A percentile compares a stretch with the other conserved stretches of the same genome.
These are phyloP conservation scores for Zosterops hypoxanthus DNA, from an alignment of 2,113 vertebrate genomes.

Conservation along the genomic window DNA sequence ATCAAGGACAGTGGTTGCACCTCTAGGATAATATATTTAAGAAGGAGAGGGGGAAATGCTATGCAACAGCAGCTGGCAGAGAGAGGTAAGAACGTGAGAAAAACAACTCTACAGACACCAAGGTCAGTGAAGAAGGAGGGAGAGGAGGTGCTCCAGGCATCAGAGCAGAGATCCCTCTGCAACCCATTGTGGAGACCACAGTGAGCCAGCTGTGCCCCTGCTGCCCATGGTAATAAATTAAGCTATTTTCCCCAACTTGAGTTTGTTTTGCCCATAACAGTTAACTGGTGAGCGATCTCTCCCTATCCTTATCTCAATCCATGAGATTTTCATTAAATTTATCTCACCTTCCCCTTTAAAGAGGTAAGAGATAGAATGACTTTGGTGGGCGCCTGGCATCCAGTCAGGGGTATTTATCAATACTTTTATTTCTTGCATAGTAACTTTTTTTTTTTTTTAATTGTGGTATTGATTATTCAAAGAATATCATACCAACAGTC, in stretches of 20 bases:
- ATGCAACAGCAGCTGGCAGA: neutral
- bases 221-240: neutral
- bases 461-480: neutral
- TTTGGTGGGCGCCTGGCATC: neutral
- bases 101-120: neutral
- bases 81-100: neutral
- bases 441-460: neutral
- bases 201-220: neutral
- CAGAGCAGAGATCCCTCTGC: neutral
- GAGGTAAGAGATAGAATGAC: neutral
- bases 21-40: neutral
- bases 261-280: neutral
- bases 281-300: neutral
- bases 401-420: neutral
- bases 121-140: neutral
- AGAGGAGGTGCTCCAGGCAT: neutral
- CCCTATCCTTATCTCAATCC: neutral
- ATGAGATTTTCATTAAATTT: neutral
- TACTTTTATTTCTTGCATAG: neutral
- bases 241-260: neutral
- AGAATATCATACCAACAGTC: neutral
- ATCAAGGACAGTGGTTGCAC: no score
- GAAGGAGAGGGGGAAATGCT: neutral
- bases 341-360: neutral
- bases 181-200: fast-evolving